phyloP scores from a whole-genome alignment of 2,888 invertebrate species.

The Pharmacophagus antenor region DNA sequence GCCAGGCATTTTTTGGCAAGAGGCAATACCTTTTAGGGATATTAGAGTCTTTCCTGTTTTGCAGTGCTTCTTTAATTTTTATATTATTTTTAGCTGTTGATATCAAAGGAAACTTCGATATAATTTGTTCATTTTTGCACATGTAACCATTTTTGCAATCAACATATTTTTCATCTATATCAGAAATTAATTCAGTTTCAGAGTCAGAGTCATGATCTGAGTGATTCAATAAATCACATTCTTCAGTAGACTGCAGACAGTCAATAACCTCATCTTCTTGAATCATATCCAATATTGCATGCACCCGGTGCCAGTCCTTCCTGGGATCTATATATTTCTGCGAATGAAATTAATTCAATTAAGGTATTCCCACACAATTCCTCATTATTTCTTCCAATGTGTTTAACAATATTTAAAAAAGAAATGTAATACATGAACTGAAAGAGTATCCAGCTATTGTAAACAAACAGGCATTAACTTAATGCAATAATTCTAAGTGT shows the following conservation, averaged over 20 bases:
- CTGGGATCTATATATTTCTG: conserved; percentile 76
- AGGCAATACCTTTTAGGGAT: conserved; percentile 44
- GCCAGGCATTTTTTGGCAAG: conserved; percentile 64
- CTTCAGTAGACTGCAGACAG: conserved; percentile 65
- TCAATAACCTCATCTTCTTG: conserved; percentile 71
- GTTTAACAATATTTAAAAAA: neutral
- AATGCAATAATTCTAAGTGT: conserved; percentile 12
- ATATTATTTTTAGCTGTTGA: conserved; percentile 39
- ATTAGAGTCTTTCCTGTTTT: conserved; percentile 50
- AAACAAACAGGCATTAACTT: conserved; percentile 26
- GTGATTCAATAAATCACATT: conserved; percentile 60
- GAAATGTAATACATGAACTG: neutral
- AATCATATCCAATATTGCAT: conserved; percentile 72
- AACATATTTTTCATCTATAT: conserved; percentile 51
- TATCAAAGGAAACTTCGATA: conserved; percentile 53
- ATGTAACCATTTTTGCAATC: conserved; percentile 58
- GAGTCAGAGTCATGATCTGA: conserved; percentile 71
- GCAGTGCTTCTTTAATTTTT: conserved; percentile 46
- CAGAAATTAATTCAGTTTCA: conserved; percentile 58
- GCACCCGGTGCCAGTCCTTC: conserved; percentile 76
- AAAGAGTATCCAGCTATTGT: conserved; percentile 28
- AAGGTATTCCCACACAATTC: conserved; percentile 60
- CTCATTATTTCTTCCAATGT: conserved; percentile 20
- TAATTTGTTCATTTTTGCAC: conserved; percentile 53
- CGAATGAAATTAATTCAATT: conserved; percentile 73